Evolutionary conservation across 1,140 invertebrate species (phyloP).

Genomic region (Tetramorium alpestre): DNA sequence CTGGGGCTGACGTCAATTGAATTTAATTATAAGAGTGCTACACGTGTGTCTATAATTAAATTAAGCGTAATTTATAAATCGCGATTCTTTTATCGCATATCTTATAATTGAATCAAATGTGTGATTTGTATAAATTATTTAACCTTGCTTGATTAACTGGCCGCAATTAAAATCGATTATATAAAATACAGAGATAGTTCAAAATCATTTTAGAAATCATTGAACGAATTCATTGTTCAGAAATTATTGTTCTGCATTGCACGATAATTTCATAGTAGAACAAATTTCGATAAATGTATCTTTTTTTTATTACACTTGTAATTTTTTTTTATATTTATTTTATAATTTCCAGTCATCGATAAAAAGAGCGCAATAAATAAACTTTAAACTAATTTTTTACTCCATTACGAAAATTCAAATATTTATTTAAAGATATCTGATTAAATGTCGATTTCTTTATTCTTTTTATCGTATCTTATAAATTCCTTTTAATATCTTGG

Average conservation of each 20-base stretch:
- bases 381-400: too few species aligned
- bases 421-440: not conserved
- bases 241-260: not conserved
- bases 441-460: not conserved
- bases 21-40: not conserved
- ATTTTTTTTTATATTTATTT: not conserved
- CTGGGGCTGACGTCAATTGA: not conserved
- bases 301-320: not conserved
- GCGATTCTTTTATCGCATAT: not conserved
- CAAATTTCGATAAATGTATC: not conserved
- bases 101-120: not conserved
- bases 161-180: conserved; percentile 14
- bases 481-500: not conserved
- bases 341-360: not conserved
- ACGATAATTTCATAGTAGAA: not conserved
- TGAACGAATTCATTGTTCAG: not conserved
- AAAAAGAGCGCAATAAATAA: not conserved
- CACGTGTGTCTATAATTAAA: not conserved
- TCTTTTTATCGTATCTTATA: not conserved
- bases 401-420: too few species aligned
- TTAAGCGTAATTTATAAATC: not conserved
- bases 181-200: not conserved
- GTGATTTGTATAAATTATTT: conserved; percentile 5
- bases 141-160: not conserved
- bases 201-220: not conserved